Evolutionary conservation across 2,888 invertebrate genomes (phyloP), one percentile per base, ranked within the genome.

Genomic region (Adineta ricciae): DNA sequence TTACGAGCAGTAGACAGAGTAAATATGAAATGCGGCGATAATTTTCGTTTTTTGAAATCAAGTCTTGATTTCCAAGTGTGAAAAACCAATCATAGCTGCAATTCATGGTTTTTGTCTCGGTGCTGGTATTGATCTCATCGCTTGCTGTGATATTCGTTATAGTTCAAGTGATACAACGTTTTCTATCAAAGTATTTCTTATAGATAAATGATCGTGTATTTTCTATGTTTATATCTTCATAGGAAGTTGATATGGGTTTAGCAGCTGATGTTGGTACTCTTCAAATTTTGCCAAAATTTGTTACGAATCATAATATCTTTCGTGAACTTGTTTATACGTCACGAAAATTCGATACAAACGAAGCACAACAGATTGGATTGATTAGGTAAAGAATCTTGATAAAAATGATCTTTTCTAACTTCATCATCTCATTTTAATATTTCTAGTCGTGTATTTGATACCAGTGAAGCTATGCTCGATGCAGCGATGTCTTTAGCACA

Each of bases 201-300:
- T 36, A 36, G 64, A 64, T 27, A 32, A 64, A 64, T 32, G 27
- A 64, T 19, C 64, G 36, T 32, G 19, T 64, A 52, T 21, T 64
- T 14, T 64, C 27, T 64, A 27, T 19, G 32, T 64, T 27, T 36
- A 27, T 32, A 14, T 64, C 16, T 46, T 46, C n/a, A n/a, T 36
- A 64, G 64, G 64, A 64, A 64, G 64, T 64, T 19, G 64, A 64
- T 27, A 64, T 64, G 27, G 64, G 64, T 64, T 64, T 64, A 64
- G 96, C 97, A 7, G 96, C 98, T 7, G 99, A 99, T 91, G 95
- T 98, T 0, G 99, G 99, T 0, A 94, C 94, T 0, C 91, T 99
- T 64, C 98, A 98, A 90, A 93, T 97, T 87, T 91, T 99, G 27
- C 97, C 97, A 2, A 96, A 95, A 92, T 91, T 95, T 5, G 92